A percentile compares a stretch with the other conserved stretches of the same genome.
Evolutionary conservation across 2,888 invertebrate genomes (phyloP).

Genomic region (Alcis repandata): DNA sequence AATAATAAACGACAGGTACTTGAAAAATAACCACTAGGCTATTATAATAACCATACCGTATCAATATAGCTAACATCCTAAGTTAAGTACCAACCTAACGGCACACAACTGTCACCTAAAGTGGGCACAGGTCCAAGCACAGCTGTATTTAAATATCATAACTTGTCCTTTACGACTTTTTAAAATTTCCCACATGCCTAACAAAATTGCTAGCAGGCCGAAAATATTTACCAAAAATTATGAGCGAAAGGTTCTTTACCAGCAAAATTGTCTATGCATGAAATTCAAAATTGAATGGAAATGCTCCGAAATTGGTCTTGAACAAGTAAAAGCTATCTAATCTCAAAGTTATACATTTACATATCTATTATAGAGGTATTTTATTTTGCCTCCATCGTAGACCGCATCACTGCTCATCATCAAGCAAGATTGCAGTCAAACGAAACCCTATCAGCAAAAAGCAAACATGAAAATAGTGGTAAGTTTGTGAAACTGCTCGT

Average conservation of each 20-base stretch:
- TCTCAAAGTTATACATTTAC: not conserved
- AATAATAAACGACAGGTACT: not conserved
- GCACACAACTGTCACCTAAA: conserved; percentile 1
- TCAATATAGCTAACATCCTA: not conserved
- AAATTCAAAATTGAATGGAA: not conserved
- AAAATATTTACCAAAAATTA: conserved; percentile 1
- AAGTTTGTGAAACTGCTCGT: not conserved
- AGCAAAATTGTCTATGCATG: not conserved
- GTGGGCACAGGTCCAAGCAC: conserved; percentile 21
- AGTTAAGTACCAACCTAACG: not conserved
- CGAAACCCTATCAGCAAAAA: too few relatives aligned
- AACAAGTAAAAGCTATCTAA: not conserved
- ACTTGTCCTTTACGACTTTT: conserved; percentile 11
- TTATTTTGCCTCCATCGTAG: too few relatives aligned
- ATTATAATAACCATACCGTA: not conserved
- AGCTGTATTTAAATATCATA: conserved; percentile 13
- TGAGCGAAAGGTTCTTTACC: not conserved
- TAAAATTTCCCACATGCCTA: not conserved
- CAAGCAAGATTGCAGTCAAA: too few relatives aligned
- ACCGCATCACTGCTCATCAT: too few relatives aligned
- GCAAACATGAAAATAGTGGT: not conserved
- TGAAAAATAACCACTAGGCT: not conserved
- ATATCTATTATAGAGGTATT: too few relatives aligned
- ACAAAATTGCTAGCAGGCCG: not conserved
- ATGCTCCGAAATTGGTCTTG: not conserved